These are phyloP conservation scores for Chelon auratus DNA, from an alignment of 2,797 vertebrate species.

Conservation along the genomic window DNA sequence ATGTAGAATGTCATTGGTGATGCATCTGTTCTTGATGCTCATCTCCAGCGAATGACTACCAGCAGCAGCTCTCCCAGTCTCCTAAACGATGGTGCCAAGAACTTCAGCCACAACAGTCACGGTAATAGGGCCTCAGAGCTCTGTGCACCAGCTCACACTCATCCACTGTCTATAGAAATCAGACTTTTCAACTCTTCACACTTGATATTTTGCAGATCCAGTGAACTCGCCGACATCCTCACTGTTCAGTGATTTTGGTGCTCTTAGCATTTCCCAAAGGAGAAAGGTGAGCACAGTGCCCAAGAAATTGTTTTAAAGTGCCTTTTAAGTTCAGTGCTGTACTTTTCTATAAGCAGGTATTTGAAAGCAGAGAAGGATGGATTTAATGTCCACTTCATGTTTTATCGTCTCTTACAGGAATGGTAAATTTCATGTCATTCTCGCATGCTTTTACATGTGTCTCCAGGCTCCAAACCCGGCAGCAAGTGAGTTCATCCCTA, in stretches of 20 bases:
- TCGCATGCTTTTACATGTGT: slow-evolving; percentile 17
- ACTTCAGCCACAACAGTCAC: slow-evolving; percentile 92
- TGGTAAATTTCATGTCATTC: not conserved
- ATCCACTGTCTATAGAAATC: not conserved
- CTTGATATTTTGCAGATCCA: slow-evolving; percentile 86
- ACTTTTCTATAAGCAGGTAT: slow-evolving; percentile 1
- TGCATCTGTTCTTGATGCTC: slow-evolving; percentile 33
- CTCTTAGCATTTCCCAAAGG: slow-evolving; percentile 96
- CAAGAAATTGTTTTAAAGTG: slow-evolving; percentile 5
- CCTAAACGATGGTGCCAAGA: slow-evolving; percentile 99
- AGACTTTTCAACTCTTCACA: not conserved
- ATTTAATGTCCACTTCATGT: not conserved
- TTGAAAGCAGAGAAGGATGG: not conserved
- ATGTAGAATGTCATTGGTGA: not conserved
- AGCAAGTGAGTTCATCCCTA: slow-evolving; percentile 98
- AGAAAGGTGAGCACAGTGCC: slow-evolving; percentile 90
- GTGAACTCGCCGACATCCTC: slow-evolving; percentile 95
- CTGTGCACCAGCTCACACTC: not conserved
- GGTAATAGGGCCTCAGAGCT: slow-evolving; percentile 83
- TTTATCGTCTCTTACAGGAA: not conserved
- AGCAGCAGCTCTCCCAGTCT: slow-evolving; percentile 99
- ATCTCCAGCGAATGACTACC: slow-evolving; percentile 94
- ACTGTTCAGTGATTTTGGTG: slow-evolving; percentile 98
- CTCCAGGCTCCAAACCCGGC: slow-evolving; percentile 95
- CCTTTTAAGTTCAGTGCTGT: slow-evolving; percentile 5